phyloP scores from a whole-genome alignment of 2,888 invertebrate genomes.

The Acanthopleura granulata region DNA sequence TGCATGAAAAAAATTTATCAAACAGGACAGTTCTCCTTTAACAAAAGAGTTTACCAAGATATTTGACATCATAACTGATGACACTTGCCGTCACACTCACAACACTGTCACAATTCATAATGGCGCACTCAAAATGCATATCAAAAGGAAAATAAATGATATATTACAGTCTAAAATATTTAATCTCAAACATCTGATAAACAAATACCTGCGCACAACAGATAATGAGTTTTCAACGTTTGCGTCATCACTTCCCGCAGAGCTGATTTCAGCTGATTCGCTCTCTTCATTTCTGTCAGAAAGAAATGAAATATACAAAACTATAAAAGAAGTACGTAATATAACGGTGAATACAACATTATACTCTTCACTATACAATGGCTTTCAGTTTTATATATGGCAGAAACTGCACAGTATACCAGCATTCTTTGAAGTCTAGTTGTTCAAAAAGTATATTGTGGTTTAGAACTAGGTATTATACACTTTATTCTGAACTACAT shows the following conservation, averaged over 20 bases:
- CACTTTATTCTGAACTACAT: no score
- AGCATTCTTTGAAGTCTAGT: background rate
- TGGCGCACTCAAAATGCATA: background rate
- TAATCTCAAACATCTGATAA: background rate
- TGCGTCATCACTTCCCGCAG: conserved; percentile 53
- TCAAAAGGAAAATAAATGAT: background rate
- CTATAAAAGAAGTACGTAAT: background rate
- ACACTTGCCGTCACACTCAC: no score
- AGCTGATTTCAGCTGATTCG: conserved; percentile 56
- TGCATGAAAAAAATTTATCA: no score
- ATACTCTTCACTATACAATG: no score
- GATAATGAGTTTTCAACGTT: conserved; percentile 27
- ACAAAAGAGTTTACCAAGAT: no score
- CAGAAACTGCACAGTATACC: background rate
- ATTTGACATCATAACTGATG: no score
- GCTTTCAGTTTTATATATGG: background rate
- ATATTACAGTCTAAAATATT: background rate
- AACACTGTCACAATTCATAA: background rate
- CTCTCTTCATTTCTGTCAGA: conserved; percentile 43
- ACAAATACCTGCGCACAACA: background rate
- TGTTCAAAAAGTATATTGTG: background rate
- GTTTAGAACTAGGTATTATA: no score
- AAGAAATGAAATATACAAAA: background rate
- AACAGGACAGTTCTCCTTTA: no score
- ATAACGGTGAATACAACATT: background rate